Conservation (phyloP, 2,113 vertebrate species). For the Mus spicilegus region DNA sequence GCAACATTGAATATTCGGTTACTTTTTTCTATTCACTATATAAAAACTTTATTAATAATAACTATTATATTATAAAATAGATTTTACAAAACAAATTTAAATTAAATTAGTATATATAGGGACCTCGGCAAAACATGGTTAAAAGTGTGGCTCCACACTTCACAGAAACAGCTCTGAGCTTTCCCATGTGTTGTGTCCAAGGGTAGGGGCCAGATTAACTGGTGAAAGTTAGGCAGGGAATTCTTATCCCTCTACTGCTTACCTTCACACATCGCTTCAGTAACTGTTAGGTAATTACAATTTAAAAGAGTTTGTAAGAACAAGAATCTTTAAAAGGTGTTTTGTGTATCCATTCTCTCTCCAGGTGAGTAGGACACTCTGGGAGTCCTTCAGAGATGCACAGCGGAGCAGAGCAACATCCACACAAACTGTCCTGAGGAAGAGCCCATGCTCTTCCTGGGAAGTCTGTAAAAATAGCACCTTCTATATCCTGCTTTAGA, state of each 20-base stretch:
- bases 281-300: not conserved
- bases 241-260: not conserved
- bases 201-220: not conserved
- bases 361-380: accelerated
- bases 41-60: not conserved
- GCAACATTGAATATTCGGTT: not conserved
- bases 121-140: not conserved
- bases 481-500: not conserved
- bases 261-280: not conserved
- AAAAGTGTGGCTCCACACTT: not conserved
- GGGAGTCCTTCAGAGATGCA: not conserved
- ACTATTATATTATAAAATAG: not conserved
- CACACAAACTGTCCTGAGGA: not conserved
- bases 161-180: not conserved
- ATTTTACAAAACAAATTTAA: not conserved
- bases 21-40: not conserved
- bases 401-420: not conserved
- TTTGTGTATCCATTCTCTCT: not conserved
- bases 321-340: not conserved
- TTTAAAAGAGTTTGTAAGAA: not conserved
- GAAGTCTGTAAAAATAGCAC: not conserved
- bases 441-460: not conserved
- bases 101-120: not conserved
- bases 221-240: not conserved
- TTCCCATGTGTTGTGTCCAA: not conserved